phyloP scores from a whole-genome alignment of 2,888 invertebrate species.

The Ichneumon xanthorius region DNA sequence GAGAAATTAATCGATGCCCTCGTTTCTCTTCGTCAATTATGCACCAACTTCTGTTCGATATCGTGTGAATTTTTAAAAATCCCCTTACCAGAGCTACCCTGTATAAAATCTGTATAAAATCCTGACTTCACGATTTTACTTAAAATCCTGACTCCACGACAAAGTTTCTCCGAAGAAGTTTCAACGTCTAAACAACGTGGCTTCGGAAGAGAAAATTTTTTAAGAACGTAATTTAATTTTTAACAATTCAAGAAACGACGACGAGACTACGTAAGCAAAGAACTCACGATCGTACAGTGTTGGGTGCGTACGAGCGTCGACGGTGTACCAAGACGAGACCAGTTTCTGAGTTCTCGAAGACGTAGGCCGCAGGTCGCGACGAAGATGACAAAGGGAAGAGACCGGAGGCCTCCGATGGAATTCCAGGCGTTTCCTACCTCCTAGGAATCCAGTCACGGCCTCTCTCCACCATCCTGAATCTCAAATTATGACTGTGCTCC shows the following conservation, averaged over 20 bases:
- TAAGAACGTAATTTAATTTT: not conserved
- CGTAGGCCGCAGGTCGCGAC: conserved; percentile 22
- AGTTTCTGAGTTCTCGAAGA: conserved; percentile 5
- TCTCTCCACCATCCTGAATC: conserved; percentile 64
- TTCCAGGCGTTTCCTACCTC: conserved; percentile 65
- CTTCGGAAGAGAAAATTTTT: not conserved
- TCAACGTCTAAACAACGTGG: not conserved
- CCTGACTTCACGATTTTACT: not conserved
- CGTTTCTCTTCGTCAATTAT: not conserved
- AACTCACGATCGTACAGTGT: conserved; percentile 2
- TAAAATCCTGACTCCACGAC: not conserved
- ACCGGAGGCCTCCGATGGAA: conserved; percentile 47
- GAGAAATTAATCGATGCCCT: not conserved
- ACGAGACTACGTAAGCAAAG: not conserved
- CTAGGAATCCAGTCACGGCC: conserved; percentile 65
- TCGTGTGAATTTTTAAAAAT: not conserved
- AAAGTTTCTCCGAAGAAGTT: not conserved
- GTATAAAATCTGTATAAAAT: not conserved
- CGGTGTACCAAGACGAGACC: conserved; percentile 25
- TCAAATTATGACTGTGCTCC: conserved; percentile 64
- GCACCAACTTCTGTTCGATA: not conserved
- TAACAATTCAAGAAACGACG: not conserved
- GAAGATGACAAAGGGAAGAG: conserved; percentile 28
- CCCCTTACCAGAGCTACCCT: not conserved
- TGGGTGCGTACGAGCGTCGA: not conserved